Evolutionary conservation across 2,888 invertebrate genomes (phyloP), one percentile per base, ranked within the genome.

Genomic region (Amphipoea lucens): DNA sequence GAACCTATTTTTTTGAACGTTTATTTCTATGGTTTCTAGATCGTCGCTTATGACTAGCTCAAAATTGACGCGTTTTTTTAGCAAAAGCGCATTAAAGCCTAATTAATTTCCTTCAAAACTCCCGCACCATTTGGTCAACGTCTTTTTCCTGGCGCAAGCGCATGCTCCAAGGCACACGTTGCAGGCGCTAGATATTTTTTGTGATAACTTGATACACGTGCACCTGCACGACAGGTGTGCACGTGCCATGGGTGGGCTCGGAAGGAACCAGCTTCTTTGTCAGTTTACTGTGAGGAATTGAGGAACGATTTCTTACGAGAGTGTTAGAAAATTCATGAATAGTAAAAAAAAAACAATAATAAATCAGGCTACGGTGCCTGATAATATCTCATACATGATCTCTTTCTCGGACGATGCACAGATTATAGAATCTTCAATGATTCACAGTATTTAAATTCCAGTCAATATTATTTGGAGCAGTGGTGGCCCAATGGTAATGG

Each of bases 151-250:
- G 74, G n/a, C 42, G 63, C 73, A 71, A 74, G 77, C 79, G 68
- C 74, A 72, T 40, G 67, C 40, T 67, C n/a, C 29, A 72, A 76
- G 20, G 48, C 79, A 76, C 88, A 82, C 78, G 73, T 82, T 87
- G 81, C 83, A 82, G 78, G 83, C 90, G 87, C 72, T 88, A 82
- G 80, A 79, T 76, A 42, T 82, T 90, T 88, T 89, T 87, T 90
- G 72, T 87, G 71, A 78, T 73, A 85, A 89, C 74, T 60, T 66
- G 78, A 89, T 84, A 90, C 74, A 72, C 42, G 74, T 68, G 60
- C 92, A 92, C 91, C 92, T 92, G 92, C 87, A 66, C 14, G 83
- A 80, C 92, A 92, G 92, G 88, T 92, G 92, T 57, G 83, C 88
- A 78, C 88, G 91, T 87, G 90, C 85, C 85, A 75, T 67, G 72